Percentiles rank a stretch among this genome's conserved stretches.
These are phyloP conservation scores for Zaprionus africanus DNA, from an alignment of 1,140 invertebrate genomes.

Conservation along the genomic window DNA sequence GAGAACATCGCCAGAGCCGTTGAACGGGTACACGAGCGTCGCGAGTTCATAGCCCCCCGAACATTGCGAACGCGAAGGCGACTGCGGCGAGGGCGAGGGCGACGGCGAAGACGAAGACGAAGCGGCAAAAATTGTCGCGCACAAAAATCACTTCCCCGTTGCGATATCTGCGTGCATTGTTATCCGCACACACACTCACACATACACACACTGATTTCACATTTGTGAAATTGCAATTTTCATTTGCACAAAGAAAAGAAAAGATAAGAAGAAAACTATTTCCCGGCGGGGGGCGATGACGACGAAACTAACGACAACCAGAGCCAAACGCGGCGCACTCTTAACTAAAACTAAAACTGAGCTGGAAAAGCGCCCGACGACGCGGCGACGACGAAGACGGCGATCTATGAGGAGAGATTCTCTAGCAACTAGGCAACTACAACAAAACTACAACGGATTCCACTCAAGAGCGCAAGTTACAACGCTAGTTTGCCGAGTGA, in stretches of 20 bases:
- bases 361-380: conserved; percentile 52
- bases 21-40: conserved; percentile 47
- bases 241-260: neutral
- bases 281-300: neutral
- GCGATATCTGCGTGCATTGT: conserved; percentile 27
- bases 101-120: conserved; percentile 4
- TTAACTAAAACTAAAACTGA: conserved; percentile 59
- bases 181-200: conserved; percentile 5
- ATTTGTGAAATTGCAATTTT: neutral
- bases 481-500: conserved; percentile 56
- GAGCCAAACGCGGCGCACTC: conserved; percentile 42
- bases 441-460: conserved; percentile 56
- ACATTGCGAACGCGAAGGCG: neutral
- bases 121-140: conserved; percentile 24
- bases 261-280: conserved; percentile 2
- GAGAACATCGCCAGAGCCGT: conserved; percentile 31
- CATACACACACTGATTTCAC: neutral
- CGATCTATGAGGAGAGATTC: conserved; percentile 43
- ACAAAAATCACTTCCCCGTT: conserved; percentile 53
- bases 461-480: conserved; percentile 69
- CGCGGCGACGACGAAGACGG: neutral
- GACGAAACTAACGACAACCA: conserved; percentile 55
- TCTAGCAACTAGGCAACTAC: conserved; percentile 18
- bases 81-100: neutral
- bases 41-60: conserved; percentile 61